Conservation (phyloP, 2,797 vertebrate species). For the Valencia hispanica region DNA sequence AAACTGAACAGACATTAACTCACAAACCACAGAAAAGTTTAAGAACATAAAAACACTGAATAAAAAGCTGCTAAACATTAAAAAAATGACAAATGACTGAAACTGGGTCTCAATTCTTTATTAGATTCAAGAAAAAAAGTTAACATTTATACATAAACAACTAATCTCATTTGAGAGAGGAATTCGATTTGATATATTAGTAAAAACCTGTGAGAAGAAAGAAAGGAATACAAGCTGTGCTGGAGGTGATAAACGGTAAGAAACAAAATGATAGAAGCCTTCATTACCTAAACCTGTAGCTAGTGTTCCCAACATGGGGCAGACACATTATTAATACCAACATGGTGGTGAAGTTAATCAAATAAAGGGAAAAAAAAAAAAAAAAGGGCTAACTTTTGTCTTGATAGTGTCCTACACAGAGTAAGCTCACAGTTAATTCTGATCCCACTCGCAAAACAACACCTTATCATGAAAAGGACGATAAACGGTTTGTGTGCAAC, state of each 20-base stretch:
- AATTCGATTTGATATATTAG: conserved; percentile 79
- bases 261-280: conserved; percentile 41
- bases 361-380: conserved; percentile 24
- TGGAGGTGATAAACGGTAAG: conserved; percentile 53
- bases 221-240: conserved; percentile 71
- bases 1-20: conserved; percentile 72
- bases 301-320: conserved; percentile 69
- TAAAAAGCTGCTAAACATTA: conserved; percentile 28
- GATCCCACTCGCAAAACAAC: conserved; percentile 44
- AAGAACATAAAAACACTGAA: conserved; percentile 12
- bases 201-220: conserved; percentile 78
- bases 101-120: conserved; percentile 86
- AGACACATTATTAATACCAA: conserved; percentile 68
- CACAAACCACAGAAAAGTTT: conserved; percentile 57
- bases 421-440: conserved; percentile 26
- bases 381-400: conserved; percentile 42
- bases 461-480: conserved; percentile 39
- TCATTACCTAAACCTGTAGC: conserved; percentile 57
- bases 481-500: conserved; percentile 48
- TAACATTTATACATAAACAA: conserved; percentile 92
- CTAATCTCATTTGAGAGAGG: conserved; percentile 83
- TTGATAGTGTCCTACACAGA: conserved; percentile 46
- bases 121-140: conserved; percentile 88
- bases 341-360: conserved; percentile 62
- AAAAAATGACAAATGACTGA: conserved; percentile 38